Evolutionary conservation across 2,113 vertebrate species (phyloP), one percentile per base, ranked within the genome.

Genomic region (Zeus faber): DNA sequence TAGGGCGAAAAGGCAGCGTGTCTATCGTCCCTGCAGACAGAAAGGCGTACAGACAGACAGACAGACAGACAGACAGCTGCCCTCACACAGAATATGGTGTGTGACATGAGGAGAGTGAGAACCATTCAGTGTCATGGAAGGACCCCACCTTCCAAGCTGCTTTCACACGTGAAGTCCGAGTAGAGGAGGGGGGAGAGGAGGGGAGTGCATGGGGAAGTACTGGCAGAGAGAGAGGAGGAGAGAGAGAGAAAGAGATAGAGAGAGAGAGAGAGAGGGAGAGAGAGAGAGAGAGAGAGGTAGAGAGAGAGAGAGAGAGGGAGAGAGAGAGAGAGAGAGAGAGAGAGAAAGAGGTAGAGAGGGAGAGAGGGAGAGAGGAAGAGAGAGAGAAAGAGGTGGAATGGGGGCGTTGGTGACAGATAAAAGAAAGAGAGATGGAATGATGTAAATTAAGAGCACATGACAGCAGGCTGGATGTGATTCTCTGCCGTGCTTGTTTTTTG

Each of bases 401-500:
- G n/a, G n/a, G n/a, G n/a, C n/a, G n/a, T n/a, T n/a, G n/a, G n/a
- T n/a, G n/a, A n/a, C n/a, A n/a, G 8, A 58, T 35, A 61, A 62
- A 25, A 57, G 49, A 61, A 72, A 70, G 61, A 70, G 64, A 63
- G 58, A 76, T 65, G 64, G 70, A 43, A 61, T 45, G 58, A 75
- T 70, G 58, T 65, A 77, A 84, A 87, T 72, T 57, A 82, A 40
- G 63, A 83, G 74, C 77, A 83, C 82, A 83, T 86, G 88, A 85
- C 67, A 63, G 55, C 54, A 68, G 54, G 43, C 8, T 49, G 59
- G 45, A 57, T 24, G 67, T 29, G 52, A 55, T 37, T 58, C 27
- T 41, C 46, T 54, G 48, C 39, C 58, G 48, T 31, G 49, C 53
- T 60, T 54, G 44, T 65, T 53, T 39, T 29, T 26, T 60, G 11